Evolutionary conservation across 2,888 invertebrate species (phyloP).

Genomic region (Hyppa rectilinea): DNA sequence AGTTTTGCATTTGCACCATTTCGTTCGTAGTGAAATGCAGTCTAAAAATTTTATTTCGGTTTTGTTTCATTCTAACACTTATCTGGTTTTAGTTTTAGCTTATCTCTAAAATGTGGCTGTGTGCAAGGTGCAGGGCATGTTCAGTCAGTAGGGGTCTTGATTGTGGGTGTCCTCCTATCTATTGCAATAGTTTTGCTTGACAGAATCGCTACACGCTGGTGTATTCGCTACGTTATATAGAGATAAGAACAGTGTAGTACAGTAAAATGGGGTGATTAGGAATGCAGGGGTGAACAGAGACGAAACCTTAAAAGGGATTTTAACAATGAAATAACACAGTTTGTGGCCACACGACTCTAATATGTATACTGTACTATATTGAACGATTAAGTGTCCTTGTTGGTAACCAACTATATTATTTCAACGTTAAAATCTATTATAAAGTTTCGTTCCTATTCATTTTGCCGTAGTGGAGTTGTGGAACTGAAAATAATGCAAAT

Average conservation of each 20-base stretch:
- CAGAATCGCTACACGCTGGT: neutral
- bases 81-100: conserved; percentile 13
- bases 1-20: conserved; percentile 69
- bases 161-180: neutral
- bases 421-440: too few species aligned
- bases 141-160: neutral
- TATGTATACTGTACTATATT: too few species aligned
- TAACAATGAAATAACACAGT: too few species aligned
- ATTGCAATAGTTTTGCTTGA: conserved; percentile 5
- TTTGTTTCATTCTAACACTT: conserved; percentile 24
- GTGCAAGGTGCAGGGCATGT: neutral
- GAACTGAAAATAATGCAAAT: neutral
- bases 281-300: too few species aligned
- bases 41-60: conserved; percentile 13
- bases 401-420: too few species aligned
- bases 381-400: too few species aligned
- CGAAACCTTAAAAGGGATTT: too few species aligned
- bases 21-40: conserved; percentile 50
- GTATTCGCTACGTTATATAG: neutral
- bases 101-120: neutral
- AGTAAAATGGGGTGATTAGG: too few species aligned
- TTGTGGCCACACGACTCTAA: too few species aligned
- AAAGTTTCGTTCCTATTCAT: too few species aligned
- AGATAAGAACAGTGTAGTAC: conserved; percentile 18
- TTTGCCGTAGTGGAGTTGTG: neutral